phyloP scores from a whole-genome alignment of 2,888 invertebrate genomes.

The Chalcosyrphus nemorum region DNA sequence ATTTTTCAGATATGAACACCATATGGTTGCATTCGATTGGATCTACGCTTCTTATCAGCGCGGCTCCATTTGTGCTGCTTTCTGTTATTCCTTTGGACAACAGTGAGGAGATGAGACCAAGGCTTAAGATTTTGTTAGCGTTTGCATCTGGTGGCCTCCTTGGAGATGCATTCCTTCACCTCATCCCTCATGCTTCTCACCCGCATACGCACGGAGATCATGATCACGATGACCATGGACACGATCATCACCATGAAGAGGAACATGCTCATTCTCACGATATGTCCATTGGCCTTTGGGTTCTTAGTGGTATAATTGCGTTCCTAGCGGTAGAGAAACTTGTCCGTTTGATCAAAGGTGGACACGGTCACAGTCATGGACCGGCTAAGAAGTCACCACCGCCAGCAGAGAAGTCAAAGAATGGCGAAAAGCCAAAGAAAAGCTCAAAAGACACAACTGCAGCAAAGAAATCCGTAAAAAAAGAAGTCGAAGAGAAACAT shows the following conservation, averaged over 20 bases:
- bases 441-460: slow-evolving; percentile 31
- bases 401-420: slow-evolving; percentile 55
- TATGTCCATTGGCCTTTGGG: slow-evolving; percentile 96
- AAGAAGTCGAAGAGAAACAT: slow-evolving; percentile 80
- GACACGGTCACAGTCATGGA: slow-evolving; percentile 89
- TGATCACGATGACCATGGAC: slow-evolving; percentile 77
- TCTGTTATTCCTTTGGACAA: slow-evolving; percentile 96
- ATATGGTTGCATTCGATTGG: slow-evolving; percentile 92
- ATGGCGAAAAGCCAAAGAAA: slow-evolving; percentile 57
- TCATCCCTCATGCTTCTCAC: slow-evolving; percentile 97
- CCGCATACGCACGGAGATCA: slow-evolving; percentile 82
- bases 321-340: slow-evolving; percentile 97
- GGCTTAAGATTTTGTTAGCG: slow-evolving; percentile 94
- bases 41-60: slow-evolving; percentile 96
- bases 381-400: slow-evolving; percentile 72
- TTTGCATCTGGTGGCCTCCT: slow-evolving; percentile 98
- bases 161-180: slow-evolving; percentile 98
- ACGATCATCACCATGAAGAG: slow-evolving; percentile 76
- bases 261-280: slow-evolving; percentile 86
- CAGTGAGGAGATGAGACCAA: slow-evolving; percentile 90
- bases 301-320: slow-evolving; percentile 94
- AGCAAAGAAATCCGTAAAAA: slow-evolving; percentile 77
- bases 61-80: slow-evolving; percentile 96
- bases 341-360: slow-evolving; percentile 93
- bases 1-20: slow-evolving; percentile 76